phyloP scores from a whole-genome alignment of 2,113 vertebrate genomes.

The Centrocercus urophasianus region DNA sequence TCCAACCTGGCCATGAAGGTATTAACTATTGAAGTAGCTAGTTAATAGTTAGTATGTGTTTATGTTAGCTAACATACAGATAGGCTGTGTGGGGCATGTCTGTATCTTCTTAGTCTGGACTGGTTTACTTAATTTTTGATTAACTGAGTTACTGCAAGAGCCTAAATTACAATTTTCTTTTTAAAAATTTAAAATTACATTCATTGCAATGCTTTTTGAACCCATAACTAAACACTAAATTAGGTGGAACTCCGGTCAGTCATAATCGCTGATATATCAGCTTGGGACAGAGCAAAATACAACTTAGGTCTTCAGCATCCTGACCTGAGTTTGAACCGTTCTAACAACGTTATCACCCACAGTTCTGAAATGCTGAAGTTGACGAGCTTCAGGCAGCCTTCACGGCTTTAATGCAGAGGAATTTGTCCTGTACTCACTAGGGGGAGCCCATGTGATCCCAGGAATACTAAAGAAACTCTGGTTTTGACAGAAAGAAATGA shows the following conservation, averaged over 20 bases:
- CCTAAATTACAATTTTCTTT: background rate
- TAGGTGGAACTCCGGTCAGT: background rate
- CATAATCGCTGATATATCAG: background rate
- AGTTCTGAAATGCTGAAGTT: background rate
- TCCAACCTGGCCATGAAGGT: too few species aligned
- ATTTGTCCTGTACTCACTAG: constrained; percentile 16
- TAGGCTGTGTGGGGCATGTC: background rate
- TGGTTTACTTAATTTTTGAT: background rate
- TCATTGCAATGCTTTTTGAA: background rate
- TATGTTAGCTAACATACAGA: background rate
- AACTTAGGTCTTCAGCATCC: background rate
- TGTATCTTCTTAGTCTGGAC: background rate
- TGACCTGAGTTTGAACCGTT: background rate
- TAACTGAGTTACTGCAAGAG: background rate
- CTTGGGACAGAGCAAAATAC: background rate
- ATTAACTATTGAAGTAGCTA: background rate
- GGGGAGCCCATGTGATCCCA: constrained; percentile 11
- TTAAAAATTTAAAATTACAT: background rate
- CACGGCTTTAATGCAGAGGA: background rate
- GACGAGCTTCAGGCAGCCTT: background rate
- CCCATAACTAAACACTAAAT: background rate
- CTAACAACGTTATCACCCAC: too few species aligned
- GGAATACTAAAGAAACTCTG: background rate
- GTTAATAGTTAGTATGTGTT: background rate
- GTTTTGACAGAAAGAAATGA: constrained; percentile 8